Evolutionary conservation across 2,888 invertebrate genomes (phyloP).

Genomic region (Ormyrus labotus): DNA sequence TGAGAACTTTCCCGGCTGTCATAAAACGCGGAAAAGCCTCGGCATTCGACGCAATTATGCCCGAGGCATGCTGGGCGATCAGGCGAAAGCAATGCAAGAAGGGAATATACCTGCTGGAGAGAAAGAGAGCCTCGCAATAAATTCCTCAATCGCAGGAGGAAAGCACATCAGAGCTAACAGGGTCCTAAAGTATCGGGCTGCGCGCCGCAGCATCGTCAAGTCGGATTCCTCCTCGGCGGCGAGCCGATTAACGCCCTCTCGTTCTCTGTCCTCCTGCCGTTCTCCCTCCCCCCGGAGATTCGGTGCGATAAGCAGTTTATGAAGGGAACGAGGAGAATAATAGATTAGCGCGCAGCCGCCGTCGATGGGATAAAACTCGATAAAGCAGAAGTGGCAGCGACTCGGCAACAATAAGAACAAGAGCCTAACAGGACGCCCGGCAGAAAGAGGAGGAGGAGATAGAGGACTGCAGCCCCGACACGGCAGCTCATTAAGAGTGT

Average conservation of each 20-base stretch:
- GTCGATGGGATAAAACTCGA: constrained; percentile 51
- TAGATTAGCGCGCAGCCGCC: constrained; percentile 66
- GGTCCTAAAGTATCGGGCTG: constrained; percentile 49
- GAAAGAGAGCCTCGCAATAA: constrained; percentile 42
- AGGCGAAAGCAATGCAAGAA: not conserved
- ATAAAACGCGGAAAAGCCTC: not conserved
- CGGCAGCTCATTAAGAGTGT: constrained; percentile 72
- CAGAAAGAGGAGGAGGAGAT: constrained; percentile 32
- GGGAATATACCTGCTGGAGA: not conserved
- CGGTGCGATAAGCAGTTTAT: constrained; percentile 70
- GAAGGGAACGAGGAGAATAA: constrained; percentile 70
- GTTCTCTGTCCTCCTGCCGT: constrained; percentile 65
- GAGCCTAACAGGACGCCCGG: constrained; percentile 26
- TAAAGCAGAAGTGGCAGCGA: constrained; percentile 46
- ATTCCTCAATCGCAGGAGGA: constrained; percentile 51
- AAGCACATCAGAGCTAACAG: constrained; percentile 44
- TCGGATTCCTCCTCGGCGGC: constrained; percentile 39
- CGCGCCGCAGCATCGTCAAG: constrained; percentile 23
- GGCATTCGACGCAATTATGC: constrained; percentile 38
- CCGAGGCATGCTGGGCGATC: not conserved
- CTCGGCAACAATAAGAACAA: not conserved
- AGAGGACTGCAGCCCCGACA: constrained; percentile 66
- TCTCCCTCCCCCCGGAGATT: constrained; percentile 62
- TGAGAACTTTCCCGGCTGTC: constrained; percentile 33
- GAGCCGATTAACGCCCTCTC: constrained; percentile 70